Evolutionary conservation across 2,888 invertebrate species (phyloP).

Genomic region (Nomada lathburiana): DNA sequence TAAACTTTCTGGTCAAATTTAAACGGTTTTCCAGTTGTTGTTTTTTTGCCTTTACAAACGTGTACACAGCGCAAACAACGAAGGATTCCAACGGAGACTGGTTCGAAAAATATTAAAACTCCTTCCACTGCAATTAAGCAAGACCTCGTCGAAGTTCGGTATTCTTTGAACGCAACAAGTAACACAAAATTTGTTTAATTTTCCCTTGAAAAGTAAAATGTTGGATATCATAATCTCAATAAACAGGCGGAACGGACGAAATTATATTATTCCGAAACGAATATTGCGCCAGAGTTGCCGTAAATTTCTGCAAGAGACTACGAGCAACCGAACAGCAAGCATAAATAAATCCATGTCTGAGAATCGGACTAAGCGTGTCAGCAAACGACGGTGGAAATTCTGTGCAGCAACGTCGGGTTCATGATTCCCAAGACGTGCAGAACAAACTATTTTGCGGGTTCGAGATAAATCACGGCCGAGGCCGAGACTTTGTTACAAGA

Average conservation of each 20-base stretch:
- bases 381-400: slow-evolving; percentile 28
- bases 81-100: too few species aligned
- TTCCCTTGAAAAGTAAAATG: too few species aligned
- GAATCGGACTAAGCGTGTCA: slow-evolving; percentile 48
- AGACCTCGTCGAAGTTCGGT: neutral
- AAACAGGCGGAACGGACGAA: too few species aligned
- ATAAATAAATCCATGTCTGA: slow-evolving; percentile 48
- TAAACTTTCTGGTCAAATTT: neutral
- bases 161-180: neutral
- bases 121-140: neutral
- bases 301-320: neutral
- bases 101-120: neutral
- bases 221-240: too few species aligned
- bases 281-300: slow-evolving; percentile 9
- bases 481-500: slow-evolving; percentile 29
- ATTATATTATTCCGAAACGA: neutral
- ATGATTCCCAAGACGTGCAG: slow-evolving; percentile 51
- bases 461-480: slow-evolving; percentile 50
- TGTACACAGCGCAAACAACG: too few species aligned
- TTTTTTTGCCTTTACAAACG: too few species aligned
- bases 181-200: too few species aligned
- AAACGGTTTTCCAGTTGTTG: neutral
- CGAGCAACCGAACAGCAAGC: neutral
- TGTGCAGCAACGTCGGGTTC: slow-evolving; percentile 33
- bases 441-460: slow-evolving; percentile 46